phyloP scores from a whole-genome alignment of 2,797 vertebrate genomes.

The Galaxias olidus region DNA sequence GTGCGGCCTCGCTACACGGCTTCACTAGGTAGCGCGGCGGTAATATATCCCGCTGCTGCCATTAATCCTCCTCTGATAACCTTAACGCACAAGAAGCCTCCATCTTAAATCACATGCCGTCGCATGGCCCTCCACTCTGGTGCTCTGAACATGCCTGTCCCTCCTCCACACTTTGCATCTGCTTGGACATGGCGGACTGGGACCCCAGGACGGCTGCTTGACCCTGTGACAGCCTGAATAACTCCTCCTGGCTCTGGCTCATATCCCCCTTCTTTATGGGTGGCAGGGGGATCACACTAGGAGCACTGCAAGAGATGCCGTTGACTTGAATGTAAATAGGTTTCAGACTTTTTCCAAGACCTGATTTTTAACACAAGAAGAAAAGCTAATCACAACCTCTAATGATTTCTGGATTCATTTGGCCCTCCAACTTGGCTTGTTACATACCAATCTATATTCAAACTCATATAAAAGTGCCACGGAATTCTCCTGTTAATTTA shows the following conservation, averaged over 20 bases:
- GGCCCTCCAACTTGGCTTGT: constrained; percentile 45
- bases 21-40: constrained; percentile 58
- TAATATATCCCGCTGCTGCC: constrained; percentile 65
- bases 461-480: constrained; percentile 28
- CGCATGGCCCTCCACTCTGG: constrained; percentile 37
- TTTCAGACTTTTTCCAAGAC: background rate
- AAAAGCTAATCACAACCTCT: constrained; percentile 38
- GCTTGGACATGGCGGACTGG: constrained; percentile 22
- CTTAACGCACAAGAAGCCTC: constrained; percentile 70
- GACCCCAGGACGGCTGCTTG: constrained; percentile 41
- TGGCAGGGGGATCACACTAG: constrained; percentile 4
- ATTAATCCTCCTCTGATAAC: constrained; percentile 74
- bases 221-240: constrained; percentile 34
- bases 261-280: constrained; percentile 13
- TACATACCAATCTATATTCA: constrained; percentile 41
- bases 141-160: constrained; percentile 37
- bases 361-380: constrained; percentile 15
- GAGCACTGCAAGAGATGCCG: constrained; percentile 8
- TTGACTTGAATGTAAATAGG: constrained; percentile 15
- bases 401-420: constrained; percentile 33
- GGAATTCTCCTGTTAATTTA: constrained; percentile 37
- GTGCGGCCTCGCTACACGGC: constrained; percentile 66
- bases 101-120: constrained; percentile 62
- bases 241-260: constrained; percentile 2
- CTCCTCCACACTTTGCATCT: constrained; percentile 28